phyloP scores from a whole-genome alignment of 1,140 invertebrate species.

The Harpegnathos saltator region DNA sequence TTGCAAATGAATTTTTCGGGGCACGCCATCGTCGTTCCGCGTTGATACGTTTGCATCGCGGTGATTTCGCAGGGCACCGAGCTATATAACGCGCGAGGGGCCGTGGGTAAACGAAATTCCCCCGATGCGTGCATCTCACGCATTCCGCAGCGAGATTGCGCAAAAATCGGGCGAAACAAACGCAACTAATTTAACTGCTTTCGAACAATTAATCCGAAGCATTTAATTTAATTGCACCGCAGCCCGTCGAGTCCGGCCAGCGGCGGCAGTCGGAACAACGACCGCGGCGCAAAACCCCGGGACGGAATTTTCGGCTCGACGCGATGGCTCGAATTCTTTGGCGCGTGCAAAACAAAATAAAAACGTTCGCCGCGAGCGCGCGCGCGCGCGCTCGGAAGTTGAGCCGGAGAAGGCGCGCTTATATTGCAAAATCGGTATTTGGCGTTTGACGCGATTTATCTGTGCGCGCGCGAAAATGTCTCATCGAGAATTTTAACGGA shows the following conservation, averaged over 20 bases:
- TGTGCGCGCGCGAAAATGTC: not conserved
- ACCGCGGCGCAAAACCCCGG: constrained; percentile 69
- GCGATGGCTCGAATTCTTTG: constrained; percentile 73
- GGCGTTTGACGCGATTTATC: not conserved
- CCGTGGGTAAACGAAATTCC: constrained; percentile 68
- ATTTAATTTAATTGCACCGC: constrained; percentile 83
- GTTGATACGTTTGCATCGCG: constrained; percentile 60
- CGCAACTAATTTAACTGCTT: constrained; percentile 83
- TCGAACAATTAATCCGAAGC: constrained; percentile 84
- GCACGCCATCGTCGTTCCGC: constrained; percentile 52
- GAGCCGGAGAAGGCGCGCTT: constrained; percentile 38
- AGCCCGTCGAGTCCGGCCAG: constrained; percentile 69
- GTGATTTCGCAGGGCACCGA: constrained; percentile 56
- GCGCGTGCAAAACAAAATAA: constrained; percentile 70
- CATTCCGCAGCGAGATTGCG: constrained; percentile 81
- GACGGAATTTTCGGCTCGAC: constrained; percentile 72
- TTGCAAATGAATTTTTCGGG: constrained; percentile 70
- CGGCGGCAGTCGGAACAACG: constrained; percentile 73
- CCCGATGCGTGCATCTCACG: constrained; percentile 65
- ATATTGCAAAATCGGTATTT: constrained; percentile 36
- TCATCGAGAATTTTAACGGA: constrained; percentile 18
- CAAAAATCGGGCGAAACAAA: constrained; percentile 83
- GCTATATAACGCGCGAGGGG: constrained; percentile 64
- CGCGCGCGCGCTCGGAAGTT: constrained; percentile 39
- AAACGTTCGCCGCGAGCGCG: constrained; percentile 60